Evolutionary conservation across 2,888 invertebrate genomes (phyloP), one percentile per base, ranked within the genome.

Genomic region (Laspeyria flexula): DNA sequence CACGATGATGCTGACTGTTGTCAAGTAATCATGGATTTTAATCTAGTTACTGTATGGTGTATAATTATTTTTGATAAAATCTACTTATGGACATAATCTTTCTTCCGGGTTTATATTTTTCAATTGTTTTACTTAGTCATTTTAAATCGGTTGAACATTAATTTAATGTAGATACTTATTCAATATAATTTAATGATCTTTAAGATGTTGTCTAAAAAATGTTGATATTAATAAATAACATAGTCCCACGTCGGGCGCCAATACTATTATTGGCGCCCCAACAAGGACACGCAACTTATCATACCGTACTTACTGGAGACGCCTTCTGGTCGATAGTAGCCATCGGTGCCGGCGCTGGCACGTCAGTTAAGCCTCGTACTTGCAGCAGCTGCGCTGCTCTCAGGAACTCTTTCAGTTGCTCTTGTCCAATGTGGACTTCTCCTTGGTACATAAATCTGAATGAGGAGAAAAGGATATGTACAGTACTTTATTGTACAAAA

Each of bases 361-460:
- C 97, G 77, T 97, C 97, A 56, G 97, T 96, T 68, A 97, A 90
- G 11, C 97, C 97, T 71, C 97, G 94, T 13, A 97, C 96, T 93
- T 97, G 97, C 73, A 97, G 93, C 92, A 97, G 94, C 88, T 97
- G 97, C 33, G 97, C 97, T 60, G 97, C 97, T 87, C 96, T 95
- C 66, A 97, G 93, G 85, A 97, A 97, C 83, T 97, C 96, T 62
- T 96, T 95, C 71, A 97, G 92, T 82, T 97, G 96, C 75, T 97
- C 97, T 84, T 97, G 97, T 16, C 96, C 96, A 71, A 97, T 96
- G 86, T 97, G 96, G 25, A 97, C 97, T 87, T 97, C 97, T 56
- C 97, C 97, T 86, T 97, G 96, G 87, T 97, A 97, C 97, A 97
- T 97, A 93, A 97, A 97, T 88, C 96, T 96, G 79, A 0, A 33